phyloP scores from a whole-genome alignment of 2,888 invertebrate species.

The Lydus trimaculatus region DNA sequence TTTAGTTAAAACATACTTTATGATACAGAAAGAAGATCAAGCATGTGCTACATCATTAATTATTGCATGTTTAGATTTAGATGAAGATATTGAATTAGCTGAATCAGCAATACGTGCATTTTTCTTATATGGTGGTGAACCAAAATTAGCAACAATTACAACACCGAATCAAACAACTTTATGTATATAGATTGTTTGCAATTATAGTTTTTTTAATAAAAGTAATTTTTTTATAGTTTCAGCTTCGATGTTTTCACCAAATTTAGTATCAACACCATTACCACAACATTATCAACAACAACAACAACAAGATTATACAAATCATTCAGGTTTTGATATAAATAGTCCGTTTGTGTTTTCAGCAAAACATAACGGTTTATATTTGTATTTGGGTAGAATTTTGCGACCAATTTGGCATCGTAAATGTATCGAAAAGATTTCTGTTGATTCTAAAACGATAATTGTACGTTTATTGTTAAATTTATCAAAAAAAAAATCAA shows the following conservation, averaged over 20 bases:
- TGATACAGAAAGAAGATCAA: slow-evolving; percentile 82
- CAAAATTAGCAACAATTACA: slow-evolving; percentile 49
- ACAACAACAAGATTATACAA: slow-evolving; percentile 31
- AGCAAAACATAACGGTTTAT: slow-evolving; percentile 92
- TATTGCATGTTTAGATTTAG: slow-evolving; percentile 76
- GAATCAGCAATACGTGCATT: slow-evolving; percentile 93
- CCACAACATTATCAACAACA: slow-evolving; percentile 41
- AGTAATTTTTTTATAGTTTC: slow-evolving; percentile 5
- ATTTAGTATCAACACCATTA: slow-evolving; percentile 57
- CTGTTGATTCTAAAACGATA: slow-evolving; percentile 64
- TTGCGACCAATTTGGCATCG: slow-evolving; percentile 89
- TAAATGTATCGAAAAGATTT: slow-evolving; percentile 71
- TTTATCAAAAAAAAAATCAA: not conserved
- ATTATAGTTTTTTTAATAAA: not conserved
- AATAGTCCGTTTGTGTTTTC: slow-evolving; percentile 62
- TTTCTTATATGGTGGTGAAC: slow-evolving; percentile 89
- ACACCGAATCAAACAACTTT: slow-evolving; percentile 42
- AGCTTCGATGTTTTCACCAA: slow-evolving; percentile 50
- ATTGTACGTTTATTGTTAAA: slow-evolving; percentile 63
- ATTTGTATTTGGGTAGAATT: slow-evolving; percentile 88
- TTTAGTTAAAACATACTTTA: slow-evolving; percentile 85
- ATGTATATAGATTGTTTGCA: slow-evolving; percentile 37
- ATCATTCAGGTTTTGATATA: slow-evolving; percentile 40
- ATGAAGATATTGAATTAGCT: slow-evolving; percentile 72
- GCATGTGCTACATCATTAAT: slow-evolving; percentile 90